phyloP scores from a whole-genome alignment of 2,797 vertebrate genomes.

The Tadarida brasiliensis region DNA sequence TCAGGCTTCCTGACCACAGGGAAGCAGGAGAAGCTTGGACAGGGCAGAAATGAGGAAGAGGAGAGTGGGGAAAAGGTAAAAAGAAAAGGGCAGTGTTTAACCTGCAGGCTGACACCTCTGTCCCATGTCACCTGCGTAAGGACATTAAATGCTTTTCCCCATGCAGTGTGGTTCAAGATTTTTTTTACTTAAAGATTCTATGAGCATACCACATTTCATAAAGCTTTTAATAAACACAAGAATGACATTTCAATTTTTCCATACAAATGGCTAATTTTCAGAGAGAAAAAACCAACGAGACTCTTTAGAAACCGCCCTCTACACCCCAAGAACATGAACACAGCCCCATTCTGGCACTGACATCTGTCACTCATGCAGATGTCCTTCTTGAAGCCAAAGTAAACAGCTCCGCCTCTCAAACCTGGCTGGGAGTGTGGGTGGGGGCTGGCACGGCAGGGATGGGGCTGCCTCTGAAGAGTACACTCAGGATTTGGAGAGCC shows the following conservation, averaged over 20 bases:
- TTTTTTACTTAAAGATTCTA: conserved; percentile 77
- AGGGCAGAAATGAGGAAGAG: not conserved
- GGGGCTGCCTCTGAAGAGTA: conserved; percentile 64
- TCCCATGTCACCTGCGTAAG: conserved; percentile 33
- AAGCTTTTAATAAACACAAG: conserved; percentile 83
- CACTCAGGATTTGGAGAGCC: conserved; percentile 55
- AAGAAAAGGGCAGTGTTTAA: conserved; percentile 61
- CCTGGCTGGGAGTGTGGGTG: not conserved
- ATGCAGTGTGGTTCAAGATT: not conserved
- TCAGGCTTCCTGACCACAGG: conserved; percentile 76
- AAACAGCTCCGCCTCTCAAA: conserved; percentile 70
- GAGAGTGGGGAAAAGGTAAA: fast-evolving
- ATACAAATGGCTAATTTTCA: conserved; percentile 83
- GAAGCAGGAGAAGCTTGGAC: conserved; percentile 66
- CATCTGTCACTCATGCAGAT: conserved; percentile 87
- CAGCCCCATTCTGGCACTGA: conserved; percentile 85
- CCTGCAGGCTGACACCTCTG: not conserved
- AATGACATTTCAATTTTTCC: conserved; percentile 86
- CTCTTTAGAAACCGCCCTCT: conserved; percentile 77
- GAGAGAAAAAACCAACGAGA: conserved; percentile 67
- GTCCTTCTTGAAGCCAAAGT: conserved; percentile 79
- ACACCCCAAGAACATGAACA: conserved; percentile 77
- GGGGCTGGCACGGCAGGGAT: not conserved
- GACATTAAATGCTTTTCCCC: not conserved
- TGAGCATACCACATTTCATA: conserved; percentile 79